Conservation (phyloP, 35 echinoderm and acorn worm species). For the Holothuria glaberrima region DNA sequence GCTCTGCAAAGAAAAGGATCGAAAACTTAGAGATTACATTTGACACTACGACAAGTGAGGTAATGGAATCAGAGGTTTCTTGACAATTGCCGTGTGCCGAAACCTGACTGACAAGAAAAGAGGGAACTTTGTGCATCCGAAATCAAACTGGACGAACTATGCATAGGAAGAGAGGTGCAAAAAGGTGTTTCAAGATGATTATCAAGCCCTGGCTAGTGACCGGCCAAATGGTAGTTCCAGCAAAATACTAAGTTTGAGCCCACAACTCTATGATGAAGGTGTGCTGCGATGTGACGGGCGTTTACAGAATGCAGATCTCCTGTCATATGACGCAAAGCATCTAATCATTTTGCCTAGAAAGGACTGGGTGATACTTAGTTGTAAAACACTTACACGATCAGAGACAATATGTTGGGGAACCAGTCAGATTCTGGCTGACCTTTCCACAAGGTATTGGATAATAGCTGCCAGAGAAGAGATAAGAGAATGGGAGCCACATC, state of each 20-base stretch:
- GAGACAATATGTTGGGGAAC: conserved; percentile 10
- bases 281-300: not conserved
- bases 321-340: not conserved
- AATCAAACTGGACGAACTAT: not conserved
- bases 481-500: not conserved
- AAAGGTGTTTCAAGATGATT: not conserved
- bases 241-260: not conserved
- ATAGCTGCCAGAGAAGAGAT: no score
- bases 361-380: conserved; percentile 43
- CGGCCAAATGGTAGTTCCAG: not conserved
- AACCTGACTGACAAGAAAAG: not conserved
- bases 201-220: not conserved
- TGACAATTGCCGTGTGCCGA: not conserved
- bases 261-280: not conserved
- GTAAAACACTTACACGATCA: conserved; percentile 31
- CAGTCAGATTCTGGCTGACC: conserved; percentile 11
- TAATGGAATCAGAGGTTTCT: conserved; percentile 9
- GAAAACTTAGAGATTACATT: not conserved
- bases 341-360: conserved; percentile 30
- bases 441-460: conserved; percentile 3
- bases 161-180: not conserved
- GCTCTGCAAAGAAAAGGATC: not conserved
- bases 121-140: not conserved
- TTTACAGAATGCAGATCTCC: not conserved
- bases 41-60: no score